Base-by-base conservation (phyloP, 1,140 invertebrate genomes). In the Acarapis woodi region DNA sequence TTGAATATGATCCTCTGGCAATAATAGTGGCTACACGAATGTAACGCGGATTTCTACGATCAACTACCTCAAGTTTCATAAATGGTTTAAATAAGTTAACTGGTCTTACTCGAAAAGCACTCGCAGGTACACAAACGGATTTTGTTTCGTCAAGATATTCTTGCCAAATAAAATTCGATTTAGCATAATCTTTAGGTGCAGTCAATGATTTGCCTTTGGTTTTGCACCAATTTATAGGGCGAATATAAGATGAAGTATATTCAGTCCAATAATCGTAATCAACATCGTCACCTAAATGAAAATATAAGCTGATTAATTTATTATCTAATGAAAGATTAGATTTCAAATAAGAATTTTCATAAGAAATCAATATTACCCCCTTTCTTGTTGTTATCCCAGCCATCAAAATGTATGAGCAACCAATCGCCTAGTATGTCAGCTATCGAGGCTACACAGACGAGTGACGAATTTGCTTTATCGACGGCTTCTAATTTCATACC, bases 401-500 rank as follows among this genome's bases (percentile, higher is more conserved):
- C 77, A 61, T 90, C 83, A 58, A 90, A 93, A 55, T 85, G 82
- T 32, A 94, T 68, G 2, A 85, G 66, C 47, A 93, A 66, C 22
- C 79, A 60, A 45, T 71, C 68, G 45, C 78, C 73, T 56, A 87
- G 64, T 37, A 80, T 65, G 49, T 79, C 76, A 30, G 67, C 64
- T 9, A 88, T 66, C 19, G 73, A 75, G 2, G 82, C 79, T n/a
- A 83, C 80, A 51, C 82, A 82, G 18, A 83, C 68, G 25, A 74
- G 53, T 1, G 65, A 66, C 6, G 71, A 70, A 55, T 88, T 80
- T 51, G 80, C 82, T 24, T 73, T 66, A 56, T 94, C 83, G 30
- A 88, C 77, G 6, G 85, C 83, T 59, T 94, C 87, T 19, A 94
- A 54, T 56, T 90, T 90, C 77, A 80, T 80, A 23, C 79, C 80